Base-by-base conservation (phyloP, 2,888 invertebrate genomes). In the Cremastinae sp. region DNA sequence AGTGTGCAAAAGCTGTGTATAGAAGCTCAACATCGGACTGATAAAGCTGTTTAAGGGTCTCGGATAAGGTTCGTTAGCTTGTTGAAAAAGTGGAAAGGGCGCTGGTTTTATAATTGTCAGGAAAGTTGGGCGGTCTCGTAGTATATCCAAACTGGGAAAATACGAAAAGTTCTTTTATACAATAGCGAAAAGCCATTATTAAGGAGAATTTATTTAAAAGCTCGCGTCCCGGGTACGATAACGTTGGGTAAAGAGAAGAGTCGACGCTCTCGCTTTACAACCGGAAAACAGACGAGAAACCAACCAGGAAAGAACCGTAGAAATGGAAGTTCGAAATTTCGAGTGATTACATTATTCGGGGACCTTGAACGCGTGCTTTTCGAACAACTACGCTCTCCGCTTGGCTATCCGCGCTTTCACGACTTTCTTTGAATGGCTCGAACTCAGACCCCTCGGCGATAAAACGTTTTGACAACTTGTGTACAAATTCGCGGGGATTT, bases 141-240 rank as follows among this genome's bases (percentile, higher is more conserved):
- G n/a, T 28, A 5, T 28, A 28, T 28, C 28, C 28, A 3, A 3
- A 28, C 28, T 28, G 28, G n/a, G 56, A 20, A 28, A 68, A 59
- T 49, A 49, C 69, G 68, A 64, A 28, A 41, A 69, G 58, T 76
- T 76, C 69, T 59, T 61, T 69, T 76, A 72, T 64, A 56, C 68
- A 76, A 64, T 68, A 53, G n/a, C n/a, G 59, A 47, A 37, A 56
- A 37, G 37, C 69, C 41, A 45, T 76, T 73, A 69, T 69, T 59
- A 59, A 16, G 18, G 62, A 18, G 39, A 76, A 69, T 76, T 73
- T 76, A 69, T 76, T 76, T 64, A 73, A 76, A 73, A 73, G 49
- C 16, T 35, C 51, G 2, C 4, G 56, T 61, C 49, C 5, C 28
- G 28, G 28, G 58, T 39, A 65, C 69, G 64, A 73, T 76, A 59